These are phyloP conservation scores for Drosophila anceps DNA, from an alignment of 2,888 invertebrate genomes.

Conservation along the genomic window DNA sequence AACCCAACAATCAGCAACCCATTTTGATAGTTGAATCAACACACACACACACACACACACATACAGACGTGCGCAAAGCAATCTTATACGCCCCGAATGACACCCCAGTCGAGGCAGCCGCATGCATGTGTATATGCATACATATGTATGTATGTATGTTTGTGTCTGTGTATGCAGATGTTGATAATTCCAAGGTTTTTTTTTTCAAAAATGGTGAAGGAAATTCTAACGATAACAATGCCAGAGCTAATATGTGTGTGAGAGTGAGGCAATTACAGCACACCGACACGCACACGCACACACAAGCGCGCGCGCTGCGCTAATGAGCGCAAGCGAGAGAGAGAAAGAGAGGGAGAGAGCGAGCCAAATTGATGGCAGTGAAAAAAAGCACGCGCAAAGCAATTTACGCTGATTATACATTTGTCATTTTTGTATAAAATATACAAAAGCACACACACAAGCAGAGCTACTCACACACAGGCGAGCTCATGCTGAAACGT, in stretches of 20 bases:
- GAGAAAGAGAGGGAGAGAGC: slow-evolving; percentile 38
- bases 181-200: slow-evolving; percentile 54
- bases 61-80: slow-evolving; percentile 26
- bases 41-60: slow-evolving; percentile 14
- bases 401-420: slow-evolving; percentile 75
- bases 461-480: slow-evolving; percentile 23
- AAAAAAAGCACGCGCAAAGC: slow-evolving; percentile 73
- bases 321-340: slow-evolving; percentile 46
- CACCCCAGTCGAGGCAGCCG: slow-evolving; percentile 39
- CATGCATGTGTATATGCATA: slow-evolving; percentile 10
- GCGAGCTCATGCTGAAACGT: slow-evolving; percentile 22
- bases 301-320: slow-evolving; percentile 8
- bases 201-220: slow-evolving; percentile 70
- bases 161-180: slow-evolving; percentile 51
- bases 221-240: slow-evolving; percentile 62
- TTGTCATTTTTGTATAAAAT: slow-evolving; percentile 74
- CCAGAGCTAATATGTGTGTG: slow-evolving; percentile 30
- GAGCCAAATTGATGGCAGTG: slow-evolving; percentile 48
- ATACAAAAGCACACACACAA: slow-evolving; percentile 41
- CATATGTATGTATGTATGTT: slow-evolving; percentile 4
- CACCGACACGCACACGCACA: slow-evolving; percentile 11
- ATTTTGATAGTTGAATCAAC: slow-evolving; percentile 58
- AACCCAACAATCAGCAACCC: slow-evolving; percentile 40
- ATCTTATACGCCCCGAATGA: slow-evolving; percentile 41
- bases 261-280: slow-evolving; percentile 48